Base-by-base conservation (phyloP, 2,888 invertebrate species). In the Spodoptera exigua region DNA sequence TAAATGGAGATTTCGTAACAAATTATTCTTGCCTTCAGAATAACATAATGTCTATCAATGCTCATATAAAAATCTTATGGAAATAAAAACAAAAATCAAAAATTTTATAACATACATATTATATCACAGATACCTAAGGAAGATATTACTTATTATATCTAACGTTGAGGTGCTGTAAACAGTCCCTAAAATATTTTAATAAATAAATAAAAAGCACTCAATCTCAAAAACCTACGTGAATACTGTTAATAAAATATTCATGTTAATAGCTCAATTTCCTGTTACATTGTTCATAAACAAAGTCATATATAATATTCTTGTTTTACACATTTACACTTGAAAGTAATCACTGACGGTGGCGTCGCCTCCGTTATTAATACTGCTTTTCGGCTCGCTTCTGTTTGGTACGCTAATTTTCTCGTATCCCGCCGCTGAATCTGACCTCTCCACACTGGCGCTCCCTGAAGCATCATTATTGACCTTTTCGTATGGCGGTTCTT, bases 401-500 rank as follows among this genome's bases (percentile, higher is more conserved):
- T 77, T 80, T 12, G 89, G 87, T 54, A 93, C 86, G 63, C 90
- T 92, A 48, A 93, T 92, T 69, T 86, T 89, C 61, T 93, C 93
- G 63, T 93, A 93, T 0, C 93, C 92, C 3, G 90, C 93, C 3
- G 89, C 76, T 0, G 93, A 93, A 61, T 93, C 93, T 1, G 92
- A 91, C 37, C 93, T 79, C 34, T 92, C 89, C 4, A 92, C 78
- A 18, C 81, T 70, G 0, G 84, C 81, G 34, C 76, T 69, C 0
- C 74, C 74, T 0, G 73, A 70, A n/a, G 56, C 63, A 18, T 91
- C 94, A 18, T 89, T 90, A 41, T 94, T 89, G 12, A 96, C 90
- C 75, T 95, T 95, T 79, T 96, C 96, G 62, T 96, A 96, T 0
- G 97, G 96, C 48, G 97, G 96, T 49, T 96, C 96, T 60, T 89